Percentiles rank a stretch among this genome's conserved stretches.
Evolutionary conservation across 2,113 vertebrate genomes (phyloP).

Genomic region (Microtus richardsoni): DNA sequence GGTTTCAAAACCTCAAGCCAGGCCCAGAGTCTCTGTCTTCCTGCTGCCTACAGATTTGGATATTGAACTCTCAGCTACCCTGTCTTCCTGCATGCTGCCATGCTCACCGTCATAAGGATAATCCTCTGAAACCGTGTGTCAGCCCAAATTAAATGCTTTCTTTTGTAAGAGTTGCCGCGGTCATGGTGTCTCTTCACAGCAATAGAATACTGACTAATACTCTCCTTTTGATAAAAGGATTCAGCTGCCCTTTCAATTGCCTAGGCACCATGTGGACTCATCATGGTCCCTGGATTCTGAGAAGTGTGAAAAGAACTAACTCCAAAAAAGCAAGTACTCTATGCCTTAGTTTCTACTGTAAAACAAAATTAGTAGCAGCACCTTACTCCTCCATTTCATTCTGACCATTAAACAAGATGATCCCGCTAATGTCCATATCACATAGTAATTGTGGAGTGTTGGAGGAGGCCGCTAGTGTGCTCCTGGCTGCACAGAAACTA

Average conservation of each 20-base stretch:
- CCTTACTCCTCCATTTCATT: neutral
- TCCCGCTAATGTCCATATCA: neutral
- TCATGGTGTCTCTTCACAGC: neutral
- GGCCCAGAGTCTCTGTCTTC: neutral
- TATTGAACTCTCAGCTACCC: neutral
- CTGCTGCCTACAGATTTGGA: neutral
- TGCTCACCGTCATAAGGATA: neutral
- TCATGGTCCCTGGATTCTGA: neutral
- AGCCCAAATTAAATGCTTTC: neutral
- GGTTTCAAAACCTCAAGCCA: neutral
- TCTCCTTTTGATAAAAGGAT: neutral
- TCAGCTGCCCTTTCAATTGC: neutral
- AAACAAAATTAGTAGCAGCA: neutral
- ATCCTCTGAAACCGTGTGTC: neutral
- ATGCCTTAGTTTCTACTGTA: neutral
- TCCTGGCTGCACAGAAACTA: too few species aligned
- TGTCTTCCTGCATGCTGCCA: neutral
- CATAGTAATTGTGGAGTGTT: neutral
- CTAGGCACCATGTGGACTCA: neutral
- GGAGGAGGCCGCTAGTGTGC: too few species aligned
- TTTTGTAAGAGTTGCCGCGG: neutral
- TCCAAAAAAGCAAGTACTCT: neutral
- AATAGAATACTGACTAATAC: neutral
- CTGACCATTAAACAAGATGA: neutral
- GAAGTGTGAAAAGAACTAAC: neutral